A percentile compares a stretch with the other conserved stretches of the same genome.
These are phyloP conservation scores for Thryonomys swinderianus DNA, from an alignment of 2,113 vertebrate genomes.

Conservation along the genomic window DNA sequence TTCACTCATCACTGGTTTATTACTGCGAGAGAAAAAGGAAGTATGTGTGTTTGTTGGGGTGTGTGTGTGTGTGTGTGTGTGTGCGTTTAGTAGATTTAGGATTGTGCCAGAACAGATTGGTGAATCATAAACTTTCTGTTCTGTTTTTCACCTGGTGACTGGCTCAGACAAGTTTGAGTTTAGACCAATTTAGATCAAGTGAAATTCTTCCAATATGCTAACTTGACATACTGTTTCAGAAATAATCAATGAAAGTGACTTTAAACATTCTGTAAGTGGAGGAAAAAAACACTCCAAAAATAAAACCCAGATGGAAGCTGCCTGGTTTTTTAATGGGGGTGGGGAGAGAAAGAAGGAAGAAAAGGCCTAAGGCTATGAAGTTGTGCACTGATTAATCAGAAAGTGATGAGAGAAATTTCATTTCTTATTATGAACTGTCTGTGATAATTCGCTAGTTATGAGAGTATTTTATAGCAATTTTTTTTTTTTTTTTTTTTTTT, in stretches of 20 bases:
- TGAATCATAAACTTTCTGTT: conserved; percentile 66
- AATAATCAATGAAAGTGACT: conserved; percentile 33
- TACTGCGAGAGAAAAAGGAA: neutral
- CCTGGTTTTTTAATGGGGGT: neutral
- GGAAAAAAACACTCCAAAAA: neutral
- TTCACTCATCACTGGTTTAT: conserved; percentile 16
- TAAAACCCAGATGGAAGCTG: neutral
- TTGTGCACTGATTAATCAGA: neutral
- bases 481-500: too few species aligned
- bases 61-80: neutral
- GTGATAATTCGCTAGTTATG: neutral
- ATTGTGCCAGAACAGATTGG: neutral
- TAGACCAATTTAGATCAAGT: conserved; percentile 31
- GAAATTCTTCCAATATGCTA: conserved; percentile 36
- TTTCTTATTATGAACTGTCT: neutral
- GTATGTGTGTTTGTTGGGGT: neutral
- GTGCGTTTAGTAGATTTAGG: neutral
- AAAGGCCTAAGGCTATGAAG: neutral
- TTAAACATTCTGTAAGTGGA: neutral
- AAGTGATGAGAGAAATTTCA: conserved; percentile 20
- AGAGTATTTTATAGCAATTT: neutral
- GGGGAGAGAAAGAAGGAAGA: neutral
- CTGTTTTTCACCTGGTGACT: conserved; percentile 46
- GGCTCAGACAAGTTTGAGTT: conserved; percentile 38
- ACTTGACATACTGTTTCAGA: conserved; percentile 7